These are phyloP conservation scores for Drosophila flavopinicola DNA, from an alignment of 2,888 invertebrate species.

Conservation along the genomic window DNA sequence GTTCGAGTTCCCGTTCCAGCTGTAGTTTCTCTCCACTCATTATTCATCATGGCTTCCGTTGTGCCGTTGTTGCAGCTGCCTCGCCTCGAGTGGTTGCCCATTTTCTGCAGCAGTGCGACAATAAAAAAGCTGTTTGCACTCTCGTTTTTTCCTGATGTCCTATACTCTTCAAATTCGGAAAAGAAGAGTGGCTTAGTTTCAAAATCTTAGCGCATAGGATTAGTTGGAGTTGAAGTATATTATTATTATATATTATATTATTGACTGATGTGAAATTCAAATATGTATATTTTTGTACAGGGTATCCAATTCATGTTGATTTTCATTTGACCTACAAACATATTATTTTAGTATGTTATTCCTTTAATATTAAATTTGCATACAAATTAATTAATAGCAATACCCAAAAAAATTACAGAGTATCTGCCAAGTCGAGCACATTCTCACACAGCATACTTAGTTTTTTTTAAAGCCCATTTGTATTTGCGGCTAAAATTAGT, in stretches of 20 bases:
- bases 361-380: no score
- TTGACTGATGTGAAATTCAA: no score
- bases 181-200: no score
- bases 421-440: neutral
- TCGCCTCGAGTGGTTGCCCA: conserved; percentile 17
- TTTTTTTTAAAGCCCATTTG: conserved; percentile 27
- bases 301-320: no score
- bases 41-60: conserved; percentile 69
- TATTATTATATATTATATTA: no score
- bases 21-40: conserved; percentile 54
- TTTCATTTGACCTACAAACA: no score
- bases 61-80: conserved; percentile 15
- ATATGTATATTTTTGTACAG: no score
- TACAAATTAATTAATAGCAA: no score
- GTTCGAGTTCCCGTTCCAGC: conserved; percentile 33
- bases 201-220: neutral
- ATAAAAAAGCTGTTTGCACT: conserved; percentile 54
- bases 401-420: neutral
- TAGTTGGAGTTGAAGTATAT: no score
- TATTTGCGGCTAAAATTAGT: conserved; percentile 72
- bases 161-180: no score
- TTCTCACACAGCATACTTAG: neutral
- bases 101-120: conserved; percentile 40
- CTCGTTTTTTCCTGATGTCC: neutral
- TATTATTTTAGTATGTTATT: no score